A percentile compares a stretch with the other conserved stretches of the same genome.
Conservation (phyloP, 2,113 vertebrate species). For the Halichoerus grypus region DNA sequence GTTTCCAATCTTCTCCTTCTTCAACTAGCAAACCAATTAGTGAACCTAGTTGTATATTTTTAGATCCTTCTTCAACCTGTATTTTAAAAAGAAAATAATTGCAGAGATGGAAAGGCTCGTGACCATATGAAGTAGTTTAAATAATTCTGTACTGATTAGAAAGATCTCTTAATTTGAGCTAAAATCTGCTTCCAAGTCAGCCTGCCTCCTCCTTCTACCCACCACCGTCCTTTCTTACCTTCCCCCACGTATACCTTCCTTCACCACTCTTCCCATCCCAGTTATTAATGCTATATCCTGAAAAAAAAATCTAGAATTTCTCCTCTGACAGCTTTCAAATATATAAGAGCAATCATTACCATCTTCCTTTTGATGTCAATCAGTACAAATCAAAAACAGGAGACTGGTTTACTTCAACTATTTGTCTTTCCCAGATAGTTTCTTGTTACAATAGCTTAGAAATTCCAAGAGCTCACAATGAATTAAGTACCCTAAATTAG, state of each 20-base stretch:
- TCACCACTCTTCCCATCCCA: not conserved
- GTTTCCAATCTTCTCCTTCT: conserved; percentile 97
- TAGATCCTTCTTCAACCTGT: conserved; percentile 95
- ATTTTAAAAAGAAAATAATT: conserved; percentile 66
- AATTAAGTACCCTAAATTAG: not conserved
- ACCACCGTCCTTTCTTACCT: not conserved
- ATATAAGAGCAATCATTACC: not conserved
- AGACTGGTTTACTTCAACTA: not conserved
- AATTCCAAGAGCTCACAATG: not conserved
- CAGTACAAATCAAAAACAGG: not conserved
- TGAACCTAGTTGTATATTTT: conserved; percentile 92
- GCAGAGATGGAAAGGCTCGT: not conserved
- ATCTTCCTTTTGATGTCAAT: not conserved
- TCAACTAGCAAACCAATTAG: conserved; percentile 96
- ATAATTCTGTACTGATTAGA: not conserved
- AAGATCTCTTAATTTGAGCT: not conserved
- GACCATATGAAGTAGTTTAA: not conserved
- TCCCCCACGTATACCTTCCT: not conserved
- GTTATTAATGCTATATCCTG: not conserved
- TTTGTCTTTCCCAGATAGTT: not conserved
- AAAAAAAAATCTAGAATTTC: not conserved
- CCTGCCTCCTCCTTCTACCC: not conserved
- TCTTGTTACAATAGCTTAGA: not conserved
- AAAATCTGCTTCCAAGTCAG: not conserved
- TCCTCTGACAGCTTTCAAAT: not conserved